Percentiles rank a stretch among this genome's conserved stretches.
Evolutionary conservation across 2,888 invertebrate genomes (phyloP).

Genomic region (Mactromeris polynyma): DNA sequence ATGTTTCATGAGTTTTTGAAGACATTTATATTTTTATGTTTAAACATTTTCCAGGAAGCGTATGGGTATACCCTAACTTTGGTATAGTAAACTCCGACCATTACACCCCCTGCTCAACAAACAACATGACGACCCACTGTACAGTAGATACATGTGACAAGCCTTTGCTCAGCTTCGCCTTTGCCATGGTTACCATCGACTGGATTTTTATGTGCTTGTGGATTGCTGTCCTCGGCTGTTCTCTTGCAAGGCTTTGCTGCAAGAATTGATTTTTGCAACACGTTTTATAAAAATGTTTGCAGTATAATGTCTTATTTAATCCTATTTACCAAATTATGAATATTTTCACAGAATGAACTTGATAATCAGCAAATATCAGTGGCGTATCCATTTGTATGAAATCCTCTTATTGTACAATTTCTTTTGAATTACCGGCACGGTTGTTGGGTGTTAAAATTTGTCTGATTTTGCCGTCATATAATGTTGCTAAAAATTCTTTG

Average conservation of each 20-base stretch:
- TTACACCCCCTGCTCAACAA: conserved; percentile 21
- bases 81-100: conserved; percentile 24
- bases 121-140: conserved; percentile 25
- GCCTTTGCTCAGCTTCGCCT: conserved; percentile 51
- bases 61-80: conserved; percentile 39
- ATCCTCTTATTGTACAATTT: too few species aligned
- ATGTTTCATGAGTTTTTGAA: not conserved
- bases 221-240: conserved; percentile 31
- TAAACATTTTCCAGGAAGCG: conserved; percentile 4
- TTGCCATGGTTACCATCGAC: conserved; percentile 65
- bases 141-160: conserved; percentile 40
- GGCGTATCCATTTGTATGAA: too few species aligned
- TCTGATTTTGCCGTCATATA: too few species aligned
- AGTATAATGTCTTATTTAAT: too few species aligned
- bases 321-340: too few species aligned
- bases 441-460: too few species aligned
- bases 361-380: too few species aligned
- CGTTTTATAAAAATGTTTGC: too few species aligned
- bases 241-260: not conserved
- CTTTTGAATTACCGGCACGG: too few species aligned
- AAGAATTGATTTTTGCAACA: not conserved
- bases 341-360: too few species aligned
- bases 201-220: conserved; percentile 51
- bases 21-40: not conserved
- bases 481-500: too few species aligned